Base-by-base conservation (phyloP, 2,888 invertebrate species). In the Calameuta idolon region DNA sequence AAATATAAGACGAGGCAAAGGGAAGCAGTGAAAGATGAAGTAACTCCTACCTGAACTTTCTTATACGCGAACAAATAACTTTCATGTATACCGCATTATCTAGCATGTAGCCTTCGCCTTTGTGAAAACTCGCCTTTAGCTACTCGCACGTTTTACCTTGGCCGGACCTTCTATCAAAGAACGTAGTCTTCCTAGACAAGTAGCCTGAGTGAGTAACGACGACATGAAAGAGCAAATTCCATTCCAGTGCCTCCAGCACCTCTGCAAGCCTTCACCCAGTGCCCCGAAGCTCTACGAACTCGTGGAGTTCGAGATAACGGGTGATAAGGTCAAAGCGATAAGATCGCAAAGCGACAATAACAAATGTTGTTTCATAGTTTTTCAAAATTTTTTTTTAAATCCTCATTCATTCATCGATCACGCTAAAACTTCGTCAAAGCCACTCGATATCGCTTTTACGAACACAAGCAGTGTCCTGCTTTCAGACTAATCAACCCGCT, bases 371-470 rank as follows among this genome's bases (percentile, higher is more conserved):
- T 55, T 5, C 9, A 55, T 23, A 5, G 9, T 55, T 55, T 55
- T 55, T 9, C 9, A 23, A 0, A 55, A 9, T 23, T 55, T 23
- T 55, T 40, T 15, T 4, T 12, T 31, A 31, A 33, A 23, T 55
- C 23, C 9, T 15, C 1, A 3, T 55, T 23, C 55, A 23, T 55
- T 23, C 5, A 23, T 55, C 55, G 23, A 23, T 55, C 5, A 82
- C 81, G 74, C 83, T 84, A 87, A 86, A 85, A 85, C 85, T 88
- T 86, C 85, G 87, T 87, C 86, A 86, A 81, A 79, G 76, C 12
- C 40, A 69, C 55, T 31, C 4, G 9, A 35, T 31, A 75, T 34
- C 75, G 73, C 5, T 75, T 31, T 75, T 75, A 78, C 75, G 74
- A 76, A 71, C 68, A 69, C 69, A 34, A 34, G 76, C 77, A 77